Evolutionary conservation across 1,140 invertebrate species (phyloP).

Genomic region (Sarcophaga bullata): DNA sequence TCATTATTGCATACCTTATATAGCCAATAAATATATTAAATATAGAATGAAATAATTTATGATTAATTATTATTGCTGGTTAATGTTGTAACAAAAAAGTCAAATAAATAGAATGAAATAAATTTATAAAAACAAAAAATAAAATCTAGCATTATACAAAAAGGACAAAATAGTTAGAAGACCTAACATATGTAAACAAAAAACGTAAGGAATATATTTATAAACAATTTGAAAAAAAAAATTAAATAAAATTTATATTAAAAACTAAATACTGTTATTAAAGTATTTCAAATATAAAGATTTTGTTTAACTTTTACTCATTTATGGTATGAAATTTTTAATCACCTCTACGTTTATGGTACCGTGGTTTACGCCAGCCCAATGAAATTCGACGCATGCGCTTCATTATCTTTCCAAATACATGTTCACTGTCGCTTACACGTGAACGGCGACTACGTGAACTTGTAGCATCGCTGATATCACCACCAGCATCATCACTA

Average conservation of each 20-base stretch:
- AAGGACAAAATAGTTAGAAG: not conserved
- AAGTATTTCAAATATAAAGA: no score
- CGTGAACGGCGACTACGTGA: slow-evolving; percentile 54
- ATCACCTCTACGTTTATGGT: slow-evolving; percentile 65
- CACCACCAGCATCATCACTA: slow-evolving; percentile 57
- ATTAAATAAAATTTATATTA: no score
- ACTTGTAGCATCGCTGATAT: slow-evolving; percentile 58
- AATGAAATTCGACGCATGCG: slow-evolving; percentile 60
- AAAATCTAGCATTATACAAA: slow-evolving; percentile 26
- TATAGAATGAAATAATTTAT: slow-evolving; percentile 8
- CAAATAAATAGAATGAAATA: not conserved
- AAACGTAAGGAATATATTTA: not conserved
- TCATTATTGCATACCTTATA: no score
- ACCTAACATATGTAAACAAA: not conserved
- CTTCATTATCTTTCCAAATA: slow-evolving; percentile 57
- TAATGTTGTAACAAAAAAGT: slow-evolving; percentile 25
- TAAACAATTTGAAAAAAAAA: not conserved
- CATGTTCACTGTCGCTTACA: slow-evolving; percentile 56
- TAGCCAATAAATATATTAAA: no score
- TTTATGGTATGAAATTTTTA: not conserved
- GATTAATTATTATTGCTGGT: slow-evolving; percentile 35
- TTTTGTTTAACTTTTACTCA: not conserved
- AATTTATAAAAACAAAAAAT: slow-evolving; percentile 9
- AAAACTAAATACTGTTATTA: no score
- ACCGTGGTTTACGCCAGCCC: slow-evolving; percentile 62